A percentile compares a stretch with the other conserved stretches of the same genome.
Conservation (phyloP, 2,113 vertebrate genomes). For the Halichoerus grypus region DNA sequence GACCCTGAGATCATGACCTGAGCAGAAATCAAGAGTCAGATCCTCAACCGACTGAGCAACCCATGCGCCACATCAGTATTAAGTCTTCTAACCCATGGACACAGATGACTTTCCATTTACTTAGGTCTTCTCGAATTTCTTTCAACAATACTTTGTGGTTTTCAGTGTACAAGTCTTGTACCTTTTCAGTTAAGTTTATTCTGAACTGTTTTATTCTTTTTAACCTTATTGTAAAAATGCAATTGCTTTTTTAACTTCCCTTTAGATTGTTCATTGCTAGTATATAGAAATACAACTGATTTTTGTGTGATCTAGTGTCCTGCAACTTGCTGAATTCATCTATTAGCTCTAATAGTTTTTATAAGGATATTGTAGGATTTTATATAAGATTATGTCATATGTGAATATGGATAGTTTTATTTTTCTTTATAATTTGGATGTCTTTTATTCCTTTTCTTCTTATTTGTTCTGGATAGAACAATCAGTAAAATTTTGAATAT, state of each 20-base stretch:
- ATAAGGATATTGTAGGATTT: background rate
- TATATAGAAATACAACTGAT: background rate
- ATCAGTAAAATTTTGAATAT: background rate
- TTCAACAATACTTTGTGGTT: background rate
- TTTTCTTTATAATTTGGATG: background rate
- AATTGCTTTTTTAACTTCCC: background rate
- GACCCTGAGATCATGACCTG: background rate
- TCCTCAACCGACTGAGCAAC: background rate
- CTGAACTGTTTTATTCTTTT: background rate
- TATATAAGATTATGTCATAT: background rate
- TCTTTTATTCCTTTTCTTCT: background rate
- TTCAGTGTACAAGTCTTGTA: background rate
- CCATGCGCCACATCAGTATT: background rate
- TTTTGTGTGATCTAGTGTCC: background rate
- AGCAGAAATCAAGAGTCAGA: background rate
- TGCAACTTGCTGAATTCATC: background rate
- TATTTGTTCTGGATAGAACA: background rate
- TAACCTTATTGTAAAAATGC: background rate
- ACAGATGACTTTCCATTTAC: background rate
- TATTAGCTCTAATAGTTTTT: background rate
- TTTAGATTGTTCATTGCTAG: background rate
- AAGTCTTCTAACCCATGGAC: background rate
- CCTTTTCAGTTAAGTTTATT: background rate
- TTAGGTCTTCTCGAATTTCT: background rate
- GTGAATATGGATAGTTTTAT: background rate